These are phyloP conservation scores for Drosophila lowei DNA, from an alignment of 1,140 invertebrate species.

Conservation along the genomic window DNA sequence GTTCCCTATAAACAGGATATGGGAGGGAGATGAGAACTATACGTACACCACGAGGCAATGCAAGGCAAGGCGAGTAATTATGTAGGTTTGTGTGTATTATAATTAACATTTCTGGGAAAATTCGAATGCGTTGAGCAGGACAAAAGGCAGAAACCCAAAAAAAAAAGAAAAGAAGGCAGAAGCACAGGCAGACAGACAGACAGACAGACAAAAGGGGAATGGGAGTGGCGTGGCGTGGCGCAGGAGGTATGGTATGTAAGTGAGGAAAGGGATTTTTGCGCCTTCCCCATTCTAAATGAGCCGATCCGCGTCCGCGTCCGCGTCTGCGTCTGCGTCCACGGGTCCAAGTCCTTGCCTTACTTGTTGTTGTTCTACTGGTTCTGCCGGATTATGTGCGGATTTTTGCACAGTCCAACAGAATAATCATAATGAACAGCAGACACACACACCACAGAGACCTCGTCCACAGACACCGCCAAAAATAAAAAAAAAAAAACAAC, in stretches of 20 bases:
- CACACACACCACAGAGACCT: slow-evolving; percentile 12
- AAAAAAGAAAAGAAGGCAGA: slow-evolving; percentile 22
- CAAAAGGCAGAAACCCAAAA: slow-evolving; percentile 67
- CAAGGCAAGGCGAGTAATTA: slow-evolving; percentile 73
- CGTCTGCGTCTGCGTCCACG: too few species aligned
- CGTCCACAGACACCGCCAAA: slow-evolving; percentile 35
- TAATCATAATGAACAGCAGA: slow-evolving; percentile 76
- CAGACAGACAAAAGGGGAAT: slow-evolving; percentile 32
- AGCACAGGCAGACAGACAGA: slow-evolving; percentile 17
- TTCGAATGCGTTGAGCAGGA: slow-evolving; percentile 79
- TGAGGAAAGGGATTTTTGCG: slow-evolving; percentile 69
- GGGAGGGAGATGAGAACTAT: slow-evolving; percentile 41
- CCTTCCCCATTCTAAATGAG: slow-evolving; percentile 54
- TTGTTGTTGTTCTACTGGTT: slow-evolving; percentile 78
- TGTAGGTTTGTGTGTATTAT: slow-evolving; percentile 77
- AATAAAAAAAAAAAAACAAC: slow-evolving; percentile 11
- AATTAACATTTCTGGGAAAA: slow-evolving; percentile 81
- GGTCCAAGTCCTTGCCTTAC: slow-evolving; percentile 38
- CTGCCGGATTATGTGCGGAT: slow-evolving; percentile 79
- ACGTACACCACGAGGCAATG: slow-evolving; percentile 6
- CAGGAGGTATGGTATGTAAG: slow-evolving; percentile 41
- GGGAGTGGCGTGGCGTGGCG: slow-evolving; percentile 14
- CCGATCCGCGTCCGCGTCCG: slow-evolving; percentile 26
- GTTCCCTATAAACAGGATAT: slow-evolving; percentile 72
- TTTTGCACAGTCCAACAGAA: slow-evolving; percentile 76